These are phyloP conservation scores for Ophion obscuratus DNA, from an alignment of 2,888 invertebrate species.

Conservation along the genomic window DNA sequence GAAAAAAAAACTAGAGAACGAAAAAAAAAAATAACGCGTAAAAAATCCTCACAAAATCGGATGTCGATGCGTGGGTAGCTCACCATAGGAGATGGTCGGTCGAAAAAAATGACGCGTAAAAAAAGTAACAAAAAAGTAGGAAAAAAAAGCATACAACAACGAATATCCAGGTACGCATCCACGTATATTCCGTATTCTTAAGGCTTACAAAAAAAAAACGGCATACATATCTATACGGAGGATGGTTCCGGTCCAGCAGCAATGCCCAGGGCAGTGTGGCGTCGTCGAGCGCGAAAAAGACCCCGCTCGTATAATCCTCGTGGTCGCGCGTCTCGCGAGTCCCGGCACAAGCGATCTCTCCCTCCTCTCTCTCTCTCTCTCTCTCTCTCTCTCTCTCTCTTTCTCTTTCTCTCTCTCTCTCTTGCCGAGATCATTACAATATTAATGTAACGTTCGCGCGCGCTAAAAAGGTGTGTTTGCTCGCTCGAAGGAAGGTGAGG, in stretches of 20 bases:
- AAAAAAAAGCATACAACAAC: conserved; percentile 25
- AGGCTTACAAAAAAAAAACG: conserved; percentile 38
- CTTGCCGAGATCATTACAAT: conserved; percentile 79
- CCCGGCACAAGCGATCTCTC: conserved; percentile 53
- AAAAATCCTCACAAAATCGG: conserved; percentile 54
- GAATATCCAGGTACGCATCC: conserved; percentile 10
- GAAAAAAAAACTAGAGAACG: background rate
- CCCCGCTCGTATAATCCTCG: conserved; percentile 63
- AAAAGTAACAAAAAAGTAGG: background rate
- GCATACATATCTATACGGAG: conserved; percentile 30
- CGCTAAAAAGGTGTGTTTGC: conserved; percentile 83
- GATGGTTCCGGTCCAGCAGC: conserved; percentile 68
- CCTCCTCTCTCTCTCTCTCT: conserved; percentile 17
- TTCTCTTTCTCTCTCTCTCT: conserved; percentile 61
- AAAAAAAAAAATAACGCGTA: background rate
- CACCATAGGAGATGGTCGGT: conserved; percentile 54
- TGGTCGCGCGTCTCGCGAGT: conserved; percentile 54
- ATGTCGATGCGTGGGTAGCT: conserved; percentile 52
- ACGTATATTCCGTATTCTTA: conserved; percentile 24
- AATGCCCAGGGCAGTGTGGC: conserved; percentile 63
- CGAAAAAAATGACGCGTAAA: conserved; percentile 29
- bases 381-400: conserved; percentile 60
- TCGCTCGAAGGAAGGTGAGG: conserved; percentile 75
- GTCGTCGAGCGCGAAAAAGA: conserved; percentile 55
- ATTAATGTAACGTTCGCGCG: conserved; percentile 80